Evolutionary conservation across 2,888 invertebrate species (phyloP).

Genomic region (Serripes groenlandicus): DNA sequence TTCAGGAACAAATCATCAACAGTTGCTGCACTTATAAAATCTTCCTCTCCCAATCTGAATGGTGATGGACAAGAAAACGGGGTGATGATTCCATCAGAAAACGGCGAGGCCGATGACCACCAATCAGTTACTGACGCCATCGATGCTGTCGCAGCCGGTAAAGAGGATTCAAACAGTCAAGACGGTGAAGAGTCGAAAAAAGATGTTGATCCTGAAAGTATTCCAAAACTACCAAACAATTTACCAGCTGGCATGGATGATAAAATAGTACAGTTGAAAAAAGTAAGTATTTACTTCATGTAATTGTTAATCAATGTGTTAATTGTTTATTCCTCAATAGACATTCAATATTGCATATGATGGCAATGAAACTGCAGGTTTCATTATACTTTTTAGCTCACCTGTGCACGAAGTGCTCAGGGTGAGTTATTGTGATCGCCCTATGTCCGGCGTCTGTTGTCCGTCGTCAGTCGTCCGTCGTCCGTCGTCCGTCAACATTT

Average conservation of each 20-base stretch:
- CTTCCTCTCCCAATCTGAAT: constrained; percentile 52
- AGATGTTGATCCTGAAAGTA: constrained; percentile 67
- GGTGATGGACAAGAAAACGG: constrained; percentile 55
- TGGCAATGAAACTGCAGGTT: too few relatives aligned
- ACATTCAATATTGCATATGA: too few relatives aligned
- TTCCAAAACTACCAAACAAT: constrained; percentile 85
- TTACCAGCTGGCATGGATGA: constrained; percentile 87
- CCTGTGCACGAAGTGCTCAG: too few relatives aligned
- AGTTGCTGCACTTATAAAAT: constrained; percentile 82
- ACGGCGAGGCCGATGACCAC: constrained; percentile 60
- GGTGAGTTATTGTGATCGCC: too few relatives aligned
- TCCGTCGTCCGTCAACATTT: too few relatives aligned
- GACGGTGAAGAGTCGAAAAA: constrained; percentile 70
- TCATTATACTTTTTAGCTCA: too few relatives aligned
- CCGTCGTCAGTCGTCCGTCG: too few relatives aligned
- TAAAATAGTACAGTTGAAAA: constrained; percentile 87
- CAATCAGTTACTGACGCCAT: constrained; percentile 64
- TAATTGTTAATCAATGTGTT: too few relatives aligned
- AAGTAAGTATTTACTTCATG: constrained; percentile 82
- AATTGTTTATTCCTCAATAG: too few relatives aligned
- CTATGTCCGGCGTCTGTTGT: too few relatives aligned
- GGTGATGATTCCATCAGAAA: constrained; percentile 38
- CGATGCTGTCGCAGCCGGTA: constrained; percentile 61
- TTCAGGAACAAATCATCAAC: constrained; percentile 82
- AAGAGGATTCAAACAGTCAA: constrained; percentile 85